Conservation (phyloP, 23 tunicate species). For the Diplosoma virens region DNA sequence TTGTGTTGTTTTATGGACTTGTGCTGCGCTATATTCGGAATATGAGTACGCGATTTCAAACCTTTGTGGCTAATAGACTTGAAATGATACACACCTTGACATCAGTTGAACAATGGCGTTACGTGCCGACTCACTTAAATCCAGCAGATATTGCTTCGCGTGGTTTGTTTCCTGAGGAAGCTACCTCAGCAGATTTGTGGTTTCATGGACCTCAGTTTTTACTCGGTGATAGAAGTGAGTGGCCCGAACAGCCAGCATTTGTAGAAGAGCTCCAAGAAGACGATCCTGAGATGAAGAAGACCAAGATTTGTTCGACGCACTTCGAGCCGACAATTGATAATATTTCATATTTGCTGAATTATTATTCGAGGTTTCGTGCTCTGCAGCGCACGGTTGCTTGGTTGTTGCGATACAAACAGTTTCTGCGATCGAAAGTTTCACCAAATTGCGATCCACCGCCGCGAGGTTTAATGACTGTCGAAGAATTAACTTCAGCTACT, state of each 20-base stretch:
- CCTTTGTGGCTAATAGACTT: slow-evolving; percentile 59
- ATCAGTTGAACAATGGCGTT: slow-evolving; percentile 21
- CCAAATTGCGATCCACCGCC: background rate
- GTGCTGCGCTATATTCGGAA: slow-evolving; percentile 40
- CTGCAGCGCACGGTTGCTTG: background rate
- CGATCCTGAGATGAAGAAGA: background rate
- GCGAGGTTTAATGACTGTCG: background rate
- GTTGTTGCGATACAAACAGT: background rate
- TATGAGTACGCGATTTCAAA: slow-evolving; percentile 18
- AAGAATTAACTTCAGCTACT: slow-evolving; percentile 24
- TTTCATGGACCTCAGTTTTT: slow-evolving; percentile 40
- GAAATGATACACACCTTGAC: background rate
- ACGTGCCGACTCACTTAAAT: slow-evolving; percentile 17
- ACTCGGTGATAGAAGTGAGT: background rate
- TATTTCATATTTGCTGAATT: too few relatives aligned
- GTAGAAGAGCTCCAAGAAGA: background rate
- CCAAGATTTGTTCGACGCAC: background rate
- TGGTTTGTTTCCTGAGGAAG: slow-evolving; percentile 17
- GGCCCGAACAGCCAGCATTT: slow-evolving; percentile 9
- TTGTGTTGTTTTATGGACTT: slow-evolving; percentile 14
- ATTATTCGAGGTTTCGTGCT: background rate
- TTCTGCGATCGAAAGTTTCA: background rate
- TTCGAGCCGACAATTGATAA: background rate
- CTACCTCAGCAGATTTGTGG: slow-evolving; percentile 8
- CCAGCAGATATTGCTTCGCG: slow-evolving; percentile 43